These are phyloP conservation scores for Apoderus coryli DNA, from an alignment of 2,888 invertebrate species.

Conservation along the genomic window DNA sequence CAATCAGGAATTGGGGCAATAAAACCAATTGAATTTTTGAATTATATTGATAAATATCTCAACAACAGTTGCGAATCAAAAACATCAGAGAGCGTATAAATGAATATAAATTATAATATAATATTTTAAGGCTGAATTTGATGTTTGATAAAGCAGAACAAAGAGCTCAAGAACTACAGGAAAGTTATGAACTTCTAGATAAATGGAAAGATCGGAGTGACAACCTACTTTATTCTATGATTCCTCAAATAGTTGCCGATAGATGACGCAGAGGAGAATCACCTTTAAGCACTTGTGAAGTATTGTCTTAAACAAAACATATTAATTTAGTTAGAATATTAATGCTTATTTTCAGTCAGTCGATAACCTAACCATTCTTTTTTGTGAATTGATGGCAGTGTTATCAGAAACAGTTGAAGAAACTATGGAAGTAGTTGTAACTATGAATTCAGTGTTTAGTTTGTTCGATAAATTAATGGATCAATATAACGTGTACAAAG, in stretches of 20 bases:
- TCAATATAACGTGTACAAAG: constrained; percentile 73
- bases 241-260: constrained; percentile 70
- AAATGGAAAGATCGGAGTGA: constrained; percentile 76
- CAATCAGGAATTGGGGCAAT: too few relatives aligned
- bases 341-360: constrained; percentile 42
- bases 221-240: constrained; percentile 78
- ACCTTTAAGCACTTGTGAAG: constrained; percentile 66
- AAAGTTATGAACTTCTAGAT: constrained; percentile 60
- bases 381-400: constrained; percentile 50
- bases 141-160: constrained; percentile 69
- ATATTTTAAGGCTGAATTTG: constrained; percentile 45
- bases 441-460: constrained; percentile 72
- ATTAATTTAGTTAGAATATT: constrained; percentile 1
- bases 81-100: too few relatives aligned
- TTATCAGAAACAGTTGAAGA: constrained; percentile 40
- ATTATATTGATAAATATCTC: too few relatives aligned
- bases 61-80: too few relatives aligned
- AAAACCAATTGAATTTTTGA: too few relatives aligned
- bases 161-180: constrained; percentile 59
- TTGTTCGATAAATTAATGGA: constrained; percentile 71
- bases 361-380: constrained; percentile 59
- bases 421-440: constrained; percentile 62
- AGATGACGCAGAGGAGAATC: constrained; percentile 59
- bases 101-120: constrained; percentile 6
- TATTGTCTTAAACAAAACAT: constrained; percentile 17